Base-by-base conservation (phyloP, 2,888 invertebrate species). In the Amphimallon solstitiale region DNA sequence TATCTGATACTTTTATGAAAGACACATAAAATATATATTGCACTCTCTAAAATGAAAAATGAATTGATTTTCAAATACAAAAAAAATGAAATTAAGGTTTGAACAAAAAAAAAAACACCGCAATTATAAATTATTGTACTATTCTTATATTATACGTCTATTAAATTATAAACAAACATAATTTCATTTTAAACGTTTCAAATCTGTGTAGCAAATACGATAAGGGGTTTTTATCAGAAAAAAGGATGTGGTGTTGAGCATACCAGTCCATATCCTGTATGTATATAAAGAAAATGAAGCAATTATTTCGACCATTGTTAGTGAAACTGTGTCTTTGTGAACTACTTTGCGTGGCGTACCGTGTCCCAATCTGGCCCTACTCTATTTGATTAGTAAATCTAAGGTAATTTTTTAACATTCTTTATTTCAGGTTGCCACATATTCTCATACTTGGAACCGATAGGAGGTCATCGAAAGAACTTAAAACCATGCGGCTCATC, bases 401-500 rank as follows among this genome's bases (percentile, higher is more conserved):
- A 12, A 23, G n/a, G 23, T 40, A 40, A 23, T 23, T 9, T 4
- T 19, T 35, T 56, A 7, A 9, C 4, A n/a, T 40, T 40, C 14
- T 9, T 17, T 12, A 5, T 23, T 56, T 40, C 23, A 9, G 9
- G 15, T 49, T 49, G n/a, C n/a, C n/a, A n/a, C n/a, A n/a, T n/a
- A n/a, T n/a, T 7, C 14, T 23, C 12, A n/a, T 14, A 10, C 12
- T 49, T 49, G 14, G 2, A n/a, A 49, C 2, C 7, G 12, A 49
- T 14, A 1, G 15, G 3, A 14, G 17, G 15, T 6, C 19, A 12
- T 7, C 5, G 35, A 7, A 9, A n/a, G n/a, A n/a, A 63, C 63
- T 46, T 19, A 34, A n/a, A 78, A 81, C 83, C 77, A 69, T 79
- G 80, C 81, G 81, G 84, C 83, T 84, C 84, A 77, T 84, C 84